A percentile compares a stretch with the other conserved stretches of the same genome.
These are phyloP conservation scores for Heterotilapia buettikoferi DNA, from an alignment of 2,113 vertebrate genomes.

Conservation along the genomic window DNA sequence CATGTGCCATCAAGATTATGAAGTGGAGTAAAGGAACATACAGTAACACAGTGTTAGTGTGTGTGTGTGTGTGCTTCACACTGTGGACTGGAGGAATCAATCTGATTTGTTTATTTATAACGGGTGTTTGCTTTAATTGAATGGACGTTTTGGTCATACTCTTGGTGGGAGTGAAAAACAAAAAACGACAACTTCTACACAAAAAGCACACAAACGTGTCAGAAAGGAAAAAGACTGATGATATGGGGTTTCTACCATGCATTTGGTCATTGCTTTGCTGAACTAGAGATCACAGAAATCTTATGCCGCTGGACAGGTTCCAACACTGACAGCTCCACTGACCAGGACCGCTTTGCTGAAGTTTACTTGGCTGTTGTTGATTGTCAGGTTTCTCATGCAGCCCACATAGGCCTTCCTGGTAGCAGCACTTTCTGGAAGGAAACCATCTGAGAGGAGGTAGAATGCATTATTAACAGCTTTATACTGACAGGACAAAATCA, in stretches of 20 bases:
- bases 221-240: neutral
- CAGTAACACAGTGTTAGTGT: neutral
- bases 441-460: constrained; percentile 66
- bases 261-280: constrained; percentile 30
- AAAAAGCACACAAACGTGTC: neutral
- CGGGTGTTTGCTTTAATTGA: neutral
- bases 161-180: neutral
- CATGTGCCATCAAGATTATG: neutral
- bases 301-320: constrained; percentile 84
- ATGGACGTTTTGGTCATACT: neutral
- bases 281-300: neutral
- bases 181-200: neutral
- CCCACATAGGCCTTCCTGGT: constrained; percentile 81
- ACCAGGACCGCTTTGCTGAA: constrained; percentile 85
- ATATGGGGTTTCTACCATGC: neutral
- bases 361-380: constrained; percentile 80
- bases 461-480: neutral
- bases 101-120: neutral
- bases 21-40: neutral
- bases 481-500: neutral
- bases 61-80: neutral
- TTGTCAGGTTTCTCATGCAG: constrained; percentile 85
- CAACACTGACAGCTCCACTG: constrained; percentile 85
- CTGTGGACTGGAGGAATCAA: neutral
- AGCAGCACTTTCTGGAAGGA: constrained; percentile 73